A percentile compares a stretch with the other conserved stretches of the same genome.
Evolutionary conservation across 64 coral and sea anemone genomes (phyloP).

Genomic region (Pachyseris speciosa): DNA sequence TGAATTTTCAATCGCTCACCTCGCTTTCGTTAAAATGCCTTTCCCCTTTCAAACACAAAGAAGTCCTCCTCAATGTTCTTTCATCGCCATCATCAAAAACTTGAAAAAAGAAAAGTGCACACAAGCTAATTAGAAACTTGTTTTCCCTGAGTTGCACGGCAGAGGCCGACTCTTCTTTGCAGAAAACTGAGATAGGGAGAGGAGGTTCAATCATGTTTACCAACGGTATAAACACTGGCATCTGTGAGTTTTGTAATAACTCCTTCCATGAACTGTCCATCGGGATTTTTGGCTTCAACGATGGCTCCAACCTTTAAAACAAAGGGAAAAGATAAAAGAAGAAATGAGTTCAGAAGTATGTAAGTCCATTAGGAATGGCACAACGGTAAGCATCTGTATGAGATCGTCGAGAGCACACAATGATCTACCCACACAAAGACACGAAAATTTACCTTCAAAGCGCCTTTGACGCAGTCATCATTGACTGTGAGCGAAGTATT

Average conservation of each 20-base stretch:
- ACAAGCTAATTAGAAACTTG: slow-evolving; percentile 4
- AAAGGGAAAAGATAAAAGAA: not conserved
- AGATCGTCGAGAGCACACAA: not conserved
- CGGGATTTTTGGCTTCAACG: slow-evolving; percentile 85
- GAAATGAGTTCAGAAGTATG: not conserved
- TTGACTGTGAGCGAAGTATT: slow-evolving; percentile 74
- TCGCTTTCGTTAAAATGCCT: slow-evolving; percentile 99
- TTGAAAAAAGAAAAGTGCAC: slow-evolving; percentile 30
- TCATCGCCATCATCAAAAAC: slow-evolving; percentile 99
- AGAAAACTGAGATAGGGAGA: not conserved
- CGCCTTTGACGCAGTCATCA: slow-evolving; percentile 95
- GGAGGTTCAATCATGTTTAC: slow-evolving; percentile 49
- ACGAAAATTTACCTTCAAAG: slow-evolving; percentile 85
- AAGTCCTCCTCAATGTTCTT: slow-evolving; percentile 93
- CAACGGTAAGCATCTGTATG: not conserved
- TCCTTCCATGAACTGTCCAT: slow-evolving; percentile 89
- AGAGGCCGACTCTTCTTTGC: not conserved
- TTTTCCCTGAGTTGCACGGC: not conserved
- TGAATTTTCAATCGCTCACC: slow-evolving; percentile 32
- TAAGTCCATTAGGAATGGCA: slow-evolving; percentile 8
- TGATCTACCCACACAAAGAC: not conserved
- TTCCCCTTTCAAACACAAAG: slow-evolving; percentile 94
- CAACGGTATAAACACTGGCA: slow-evolving; percentile 97
- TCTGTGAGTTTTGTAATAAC: slow-evolving; percentile 94
- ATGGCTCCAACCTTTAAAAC: slow-evolving; percentile 78